Base-by-base conservation (phyloP, 1,140 invertebrate species). In the Drosophila rufa region DNA sequence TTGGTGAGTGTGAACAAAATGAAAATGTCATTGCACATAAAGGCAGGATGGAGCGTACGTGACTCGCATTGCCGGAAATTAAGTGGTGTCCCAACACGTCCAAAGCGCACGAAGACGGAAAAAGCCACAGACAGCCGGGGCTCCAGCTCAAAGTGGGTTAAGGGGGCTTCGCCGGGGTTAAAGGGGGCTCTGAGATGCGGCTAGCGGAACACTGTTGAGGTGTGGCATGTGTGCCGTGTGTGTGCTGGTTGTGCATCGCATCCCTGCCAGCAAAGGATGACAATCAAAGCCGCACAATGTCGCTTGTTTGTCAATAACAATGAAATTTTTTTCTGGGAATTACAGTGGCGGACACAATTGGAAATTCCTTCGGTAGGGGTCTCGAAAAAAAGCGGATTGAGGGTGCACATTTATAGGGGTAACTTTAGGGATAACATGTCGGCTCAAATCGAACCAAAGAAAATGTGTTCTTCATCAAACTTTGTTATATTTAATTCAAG, bases 11-110 rank as follows among this genome's bases (percentile, higher is more conserved):
- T 67, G 80, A 80, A 83, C 80, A 83, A 83, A 83, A 83, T 83
- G 80, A 83, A 83, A 83, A 83, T 83, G 80, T 83, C 80, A 83
- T 79, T 83, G 80, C 80, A 83, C 77, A 83, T 83, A 83, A 82
- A 83, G 80, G 80, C 80, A 83, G 80, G 80, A 79, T 83, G 75
- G 70, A 83, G 80, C 80, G 76, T 83, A 83, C 80, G 80, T 83
- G 80, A 83, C 80, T 83, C 80, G 80, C 80, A 83, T 83, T 83
- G 80, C 80, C 80, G 80, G 80, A 83, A 83, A 83, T 83, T 83
- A 83, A 83, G 80, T 82, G 80, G 80, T 83, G 80, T 83, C 80
- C 80, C 80, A 76, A 83, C 80, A 83, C 80, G 80, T 83, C 75
- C 80, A 83, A 83, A 76, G 76, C 80, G 62, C 79, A 82, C 71